phyloP scores from a whole-genome alignment of 1,140 invertebrate species.

The Drosophila kanapiae region DNA sequence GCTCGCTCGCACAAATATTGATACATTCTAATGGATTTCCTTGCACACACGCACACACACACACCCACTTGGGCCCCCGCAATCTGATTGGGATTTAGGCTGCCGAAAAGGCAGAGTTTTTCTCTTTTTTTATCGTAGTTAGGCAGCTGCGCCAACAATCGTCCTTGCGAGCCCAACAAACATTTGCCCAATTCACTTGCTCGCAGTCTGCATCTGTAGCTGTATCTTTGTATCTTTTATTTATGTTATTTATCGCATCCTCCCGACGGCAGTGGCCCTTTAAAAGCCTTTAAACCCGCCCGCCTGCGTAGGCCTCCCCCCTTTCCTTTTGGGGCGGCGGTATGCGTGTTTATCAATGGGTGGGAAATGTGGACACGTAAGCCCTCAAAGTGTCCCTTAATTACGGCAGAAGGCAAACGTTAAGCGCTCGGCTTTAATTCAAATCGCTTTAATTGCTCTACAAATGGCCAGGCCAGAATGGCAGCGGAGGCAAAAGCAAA shows the following conservation, averaged over 20 bases:
- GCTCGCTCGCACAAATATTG: slow-evolving; percentile 77
- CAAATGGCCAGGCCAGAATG: slow-evolving; percentile 64
- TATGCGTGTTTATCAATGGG: slow-evolving; percentile 57
- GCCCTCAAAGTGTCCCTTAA: slow-evolving; percentile 67
- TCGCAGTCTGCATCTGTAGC: slow-evolving; percentile 22
- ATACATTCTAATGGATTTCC: slow-evolving; percentile 83
- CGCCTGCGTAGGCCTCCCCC: slow-evolving; percentile 14
- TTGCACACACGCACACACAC: slow-evolving; percentile 34
- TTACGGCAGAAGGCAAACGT: slow-evolving; percentile 71
- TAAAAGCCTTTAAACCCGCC: slow-evolving; percentile 73
- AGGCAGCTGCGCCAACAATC: slow-evolving; percentile 72
- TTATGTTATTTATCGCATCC: slow-evolving; percentile 79
- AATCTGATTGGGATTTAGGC: slow-evolving; percentile 49
- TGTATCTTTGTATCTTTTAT: slow-evolving; percentile 67
- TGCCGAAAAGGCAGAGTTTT: slow-evolving; percentile 57
- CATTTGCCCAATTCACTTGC: slow-evolving; percentile 70
- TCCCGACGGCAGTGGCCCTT: slow-evolving; percentile 40
- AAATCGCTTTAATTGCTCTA: slow-evolving; percentile 78
- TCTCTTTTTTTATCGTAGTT: slow-evolving; percentile 74
- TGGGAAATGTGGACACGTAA: slow-evolving; percentile 39
- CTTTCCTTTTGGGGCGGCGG: slow-evolving; percentile 20
- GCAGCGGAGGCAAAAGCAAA: slow-evolving; percentile 27
- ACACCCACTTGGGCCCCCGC: slow-evolving; percentile 16
- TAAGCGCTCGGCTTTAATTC: slow-evolving; percentile 73
- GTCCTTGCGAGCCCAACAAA: slow-evolving; percentile 70